Evolutionary conservation across 2,797 vertebrate genomes (phyloP).

Genomic region (Amazona ochrocephala): DNA sequence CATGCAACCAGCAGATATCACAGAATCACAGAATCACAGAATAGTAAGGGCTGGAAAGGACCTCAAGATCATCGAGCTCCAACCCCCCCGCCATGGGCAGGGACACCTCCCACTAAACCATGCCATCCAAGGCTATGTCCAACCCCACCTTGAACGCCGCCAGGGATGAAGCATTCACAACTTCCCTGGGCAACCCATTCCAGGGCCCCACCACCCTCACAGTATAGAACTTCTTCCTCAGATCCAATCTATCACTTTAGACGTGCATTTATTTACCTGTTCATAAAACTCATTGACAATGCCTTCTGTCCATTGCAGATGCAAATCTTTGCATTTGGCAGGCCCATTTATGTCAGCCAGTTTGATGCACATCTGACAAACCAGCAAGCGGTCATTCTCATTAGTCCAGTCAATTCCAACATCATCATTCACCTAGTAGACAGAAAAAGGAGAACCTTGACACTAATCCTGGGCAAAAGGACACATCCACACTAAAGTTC

Average conservation of each 20-base stretch:
- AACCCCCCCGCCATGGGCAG: no score
- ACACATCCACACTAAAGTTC: neutral
- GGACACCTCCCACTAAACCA: no score
- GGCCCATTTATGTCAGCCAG: constrained; percentile 98
- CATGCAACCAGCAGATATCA: neutral
- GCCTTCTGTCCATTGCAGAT: constrained; percentile 96
- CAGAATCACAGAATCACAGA: no score
- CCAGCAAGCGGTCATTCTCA: constrained; percentile 94
- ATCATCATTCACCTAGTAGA: constrained; percentile 89
- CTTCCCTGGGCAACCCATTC: no score
- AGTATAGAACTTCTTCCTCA: no score
- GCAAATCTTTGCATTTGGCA: constrained; percentile 93
- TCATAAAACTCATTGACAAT: constrained; percentile 99
- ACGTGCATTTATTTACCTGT: constrained; percentile 82
- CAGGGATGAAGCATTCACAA: no score
- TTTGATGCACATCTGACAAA: constrained; percentile 99
- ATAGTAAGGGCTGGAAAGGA: no score
- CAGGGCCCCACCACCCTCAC: no score
- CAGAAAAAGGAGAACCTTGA: neutral
- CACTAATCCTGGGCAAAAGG: neutral
- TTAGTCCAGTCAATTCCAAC: constrained; percentile 99
- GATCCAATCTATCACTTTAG: neutral
- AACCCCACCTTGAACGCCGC: no score
- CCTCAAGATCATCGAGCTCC: no score
- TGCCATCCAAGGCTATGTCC: no score